These are phyloP conservation scores for Lepisosteus oculatus DNA, from an alignment of 2,113 vertebrate species.

Conservation along the genomic window DNA sequence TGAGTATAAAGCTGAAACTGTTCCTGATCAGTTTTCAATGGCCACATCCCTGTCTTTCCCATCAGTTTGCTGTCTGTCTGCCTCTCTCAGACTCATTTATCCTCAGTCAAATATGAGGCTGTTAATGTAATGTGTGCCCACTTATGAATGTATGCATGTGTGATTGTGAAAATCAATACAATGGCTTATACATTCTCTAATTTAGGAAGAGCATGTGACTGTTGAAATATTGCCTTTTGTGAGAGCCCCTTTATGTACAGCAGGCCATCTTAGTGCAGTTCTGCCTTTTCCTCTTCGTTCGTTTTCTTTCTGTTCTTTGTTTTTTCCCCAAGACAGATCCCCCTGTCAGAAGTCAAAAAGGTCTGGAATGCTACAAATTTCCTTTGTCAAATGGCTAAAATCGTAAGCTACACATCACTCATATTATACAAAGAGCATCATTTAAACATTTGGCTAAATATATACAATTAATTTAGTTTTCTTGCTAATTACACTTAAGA, in stretches of 20 bases:
- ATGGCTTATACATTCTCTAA: constrained; percentile 52
- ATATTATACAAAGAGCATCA: no score
- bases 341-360: constrained; percentile 52
- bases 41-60: constrained; percentile 34
- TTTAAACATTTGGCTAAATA: no score
- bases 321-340: constrained; percentile 36
- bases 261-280: constrained; percentile 46
- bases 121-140: constrained; percentile 37
- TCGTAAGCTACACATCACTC: not conserved
- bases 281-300: not conserved
- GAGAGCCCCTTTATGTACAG: constrained; percentile 65
- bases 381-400: constrained; percentile 44
- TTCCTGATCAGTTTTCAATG: constrained; percentile 50
- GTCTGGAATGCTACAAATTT: constrained; percentile 42
- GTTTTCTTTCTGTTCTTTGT: constrained; percentile 35
- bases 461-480: no score
- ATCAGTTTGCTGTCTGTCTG: constrained; percentile 47
- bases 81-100: constrained; percentile 24
- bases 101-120: constrained; percentile 39
- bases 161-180: constrained; percentile 64
- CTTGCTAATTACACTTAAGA: constrained; percentile 6
- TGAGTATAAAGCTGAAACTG: constrained; percentile 49
- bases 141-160: constrained; percentile 46
- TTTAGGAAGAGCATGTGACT: constrained; percentile 58
- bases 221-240: constrained; percentile 42